Base-by-base conservation (phyloP, 2,888 invertebrate species). In the Tetropium fuscum region DNA sequence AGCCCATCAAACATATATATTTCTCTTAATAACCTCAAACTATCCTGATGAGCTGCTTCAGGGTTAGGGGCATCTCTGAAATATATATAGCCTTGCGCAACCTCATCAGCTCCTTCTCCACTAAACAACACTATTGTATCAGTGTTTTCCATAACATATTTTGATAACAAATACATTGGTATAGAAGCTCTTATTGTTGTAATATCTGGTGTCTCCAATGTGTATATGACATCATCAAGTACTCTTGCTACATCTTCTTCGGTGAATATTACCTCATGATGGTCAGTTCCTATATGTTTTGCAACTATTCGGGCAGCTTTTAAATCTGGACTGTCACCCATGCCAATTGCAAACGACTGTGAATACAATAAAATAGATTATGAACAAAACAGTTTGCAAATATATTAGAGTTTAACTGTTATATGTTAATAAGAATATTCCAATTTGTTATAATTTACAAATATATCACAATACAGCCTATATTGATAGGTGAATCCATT, bases 51-150 rank as follows among this genome's bases (percentile, higher is more conserved):
- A 7, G 88, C 94, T 4, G 87, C 89, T 20, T 83, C 78, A 5
- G 88, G 82, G 60, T 85, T 86, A 8, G 95, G 95, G 0, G 95
- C 94, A 72, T 95, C 93, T 77, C 94, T 90, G 81, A 97, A 97
- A 79, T 97, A 97, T 76, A 97, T 92, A 75, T 97, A 82, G 4
- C 97, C 97, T 73, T 97, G 96, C n/a, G 95, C 94, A 41, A 97
- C 82, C 82, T 97, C 97, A 80, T 97, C 97, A 0, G 97, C 94
- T 1, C 97, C 97, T 83, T 97, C 97, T 1, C 97, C 97, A 62
- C 96, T 96, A 64, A 94, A 88, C 49, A 97, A 86, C 47, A 97
- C 95, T 30, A 93, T 94, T 0, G 94, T 90, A 66, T 95, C 90
- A 0, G 94, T 94, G 61, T 94, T 91, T 66, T 88, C 84, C 75